A percentile compares a stretch with the other conserved stretches of the same genome.
Conservation (phyloP, 1,140 invertebrate species). For the Lasaia peninsularis region DNA sequence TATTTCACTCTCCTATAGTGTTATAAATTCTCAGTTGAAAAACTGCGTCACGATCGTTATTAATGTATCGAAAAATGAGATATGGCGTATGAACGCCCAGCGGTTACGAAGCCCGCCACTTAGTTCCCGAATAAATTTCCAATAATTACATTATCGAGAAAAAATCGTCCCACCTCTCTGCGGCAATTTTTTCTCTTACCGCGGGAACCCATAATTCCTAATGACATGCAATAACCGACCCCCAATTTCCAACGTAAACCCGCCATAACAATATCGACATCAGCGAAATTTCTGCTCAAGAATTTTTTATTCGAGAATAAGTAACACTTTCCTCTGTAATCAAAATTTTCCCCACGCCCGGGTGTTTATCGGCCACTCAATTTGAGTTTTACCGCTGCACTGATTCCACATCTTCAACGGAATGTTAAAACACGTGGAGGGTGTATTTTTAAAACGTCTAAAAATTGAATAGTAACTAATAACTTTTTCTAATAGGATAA, state of each 20-base stretch:
- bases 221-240: constrained; percentile 77
- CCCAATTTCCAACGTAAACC: constrained; percentile 76
- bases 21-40: not conserved
- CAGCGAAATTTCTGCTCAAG: constrained; percentile 68
- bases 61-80: constrained; percentile 29
- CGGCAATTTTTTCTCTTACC: constrained; percentile 62
- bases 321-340: constrained; percentile 73
- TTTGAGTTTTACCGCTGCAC: constrained; percentile 72
- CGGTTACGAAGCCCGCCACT: constrained; percentile 39
- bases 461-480: not conserved
- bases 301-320: constrained; percentile 75
- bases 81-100: constrained; percentile 39
- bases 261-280: constrained; percentile 77
- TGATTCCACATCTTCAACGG: constrained; percentile 56
- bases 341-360: constrained; percentile 59
- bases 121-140: constrained; percentile 67
- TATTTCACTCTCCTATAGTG: not conserved
- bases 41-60: constrained; percentile 5
- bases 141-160: constrained; percentile 75
- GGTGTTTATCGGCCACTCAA: constrained; percentile 73
- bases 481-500: no score
- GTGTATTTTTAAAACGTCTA: not conserved
- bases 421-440: constrained; percentile 42
- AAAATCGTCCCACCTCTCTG: constrained; percentile 50
- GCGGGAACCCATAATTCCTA: constrained; percentile 75